A percentile compares a stretch with the other conserved stretches of the same genome.
Conservation (phyloP, 1,140 invertebrate genomes). For the Ostrea denselamellosa region DNA sequence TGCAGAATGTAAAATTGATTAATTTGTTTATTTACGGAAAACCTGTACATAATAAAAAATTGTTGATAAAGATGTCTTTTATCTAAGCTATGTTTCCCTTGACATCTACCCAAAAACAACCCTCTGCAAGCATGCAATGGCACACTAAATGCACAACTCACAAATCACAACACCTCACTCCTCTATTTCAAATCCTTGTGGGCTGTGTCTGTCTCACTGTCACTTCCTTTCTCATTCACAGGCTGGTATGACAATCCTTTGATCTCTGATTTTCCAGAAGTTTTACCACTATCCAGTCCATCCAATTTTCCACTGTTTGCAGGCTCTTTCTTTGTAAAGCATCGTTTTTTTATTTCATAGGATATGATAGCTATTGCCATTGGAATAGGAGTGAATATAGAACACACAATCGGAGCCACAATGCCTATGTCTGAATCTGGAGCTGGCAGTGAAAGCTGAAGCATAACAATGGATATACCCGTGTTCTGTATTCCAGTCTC, state of each 20-base stretch:
- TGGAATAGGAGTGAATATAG: slow-evolving; percentile 95
- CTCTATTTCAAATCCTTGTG: neutral
- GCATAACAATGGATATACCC: slow-evolving; percentile 78
- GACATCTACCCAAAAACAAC: too few species aligned
- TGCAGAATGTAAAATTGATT: too few species aligned
- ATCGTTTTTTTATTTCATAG: slow-evolving; percentile 58
- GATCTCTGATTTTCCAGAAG: neutral
- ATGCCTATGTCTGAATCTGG: slow-evolving; percentile 79
- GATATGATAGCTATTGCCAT: slow-evolving; percentile 78
- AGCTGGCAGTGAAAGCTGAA: slow-evolving; percentile 78
- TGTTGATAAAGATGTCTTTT: too few species aligned
- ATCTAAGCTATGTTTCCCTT: too few species aligned
- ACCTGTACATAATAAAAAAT: too few species aligned
- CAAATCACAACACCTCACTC: neutral
- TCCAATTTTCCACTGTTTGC: slow-evolving; percentile 1
- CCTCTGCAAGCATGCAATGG: too few species aligned
- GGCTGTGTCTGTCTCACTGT: slow-evolving; percentile 28
- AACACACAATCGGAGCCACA: slow-evolving; percentile 81
- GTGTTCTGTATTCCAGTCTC: slow-evolving; percentile 81
- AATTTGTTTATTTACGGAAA: too few species aligned
- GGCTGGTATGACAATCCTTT: slow-evolving; percentile 39
- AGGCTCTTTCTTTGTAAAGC: slow-evolving; percentile 50
- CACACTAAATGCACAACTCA: neutral
- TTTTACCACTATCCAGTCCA: neutral
- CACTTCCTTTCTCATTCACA: slow-evolving; percentile 32